Evolutionary conservation across 2,113 vertebrate genomes (phyloP).

Genomic region (Hippocampus abdominalis): DNA sequence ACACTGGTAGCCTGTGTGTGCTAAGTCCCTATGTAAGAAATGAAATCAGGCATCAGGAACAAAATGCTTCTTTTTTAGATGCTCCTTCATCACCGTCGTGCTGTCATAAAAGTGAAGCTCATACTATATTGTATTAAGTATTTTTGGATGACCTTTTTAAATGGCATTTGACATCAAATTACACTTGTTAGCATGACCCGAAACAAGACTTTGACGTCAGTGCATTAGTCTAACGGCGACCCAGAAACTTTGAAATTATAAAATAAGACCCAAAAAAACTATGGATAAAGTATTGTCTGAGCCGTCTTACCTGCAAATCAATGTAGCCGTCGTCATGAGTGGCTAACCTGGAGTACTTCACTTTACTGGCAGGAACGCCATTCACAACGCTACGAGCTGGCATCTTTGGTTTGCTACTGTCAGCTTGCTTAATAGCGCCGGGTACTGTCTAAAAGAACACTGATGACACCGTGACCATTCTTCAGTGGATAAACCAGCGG

Average conservation of each 20-base stretch:
- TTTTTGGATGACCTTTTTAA: too few species aligned
- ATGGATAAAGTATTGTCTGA: not conserved
- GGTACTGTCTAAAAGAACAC: conserved; percentile 6
- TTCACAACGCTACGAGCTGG: conserved; percentile 77
- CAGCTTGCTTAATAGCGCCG: not conserved
- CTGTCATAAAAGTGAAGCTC: too few species aligned
- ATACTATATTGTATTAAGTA: too few species aligned
- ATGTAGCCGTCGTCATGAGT: conserved; percentile 93
- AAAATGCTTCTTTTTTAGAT: too few species aligned
- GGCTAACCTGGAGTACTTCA: conserved; percentile 88
- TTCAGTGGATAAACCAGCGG: not conserved
- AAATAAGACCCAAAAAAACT: not conserved
- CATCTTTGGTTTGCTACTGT: conserved; percentile 72
- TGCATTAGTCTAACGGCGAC: not conserved
- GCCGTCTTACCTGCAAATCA: conserved; percentile 84
- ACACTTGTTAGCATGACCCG: not conserved
- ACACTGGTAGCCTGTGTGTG: too few species aligned
- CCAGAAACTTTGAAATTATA: not conserved
- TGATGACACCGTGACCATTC: not conserved
- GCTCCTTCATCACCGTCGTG: too few species aligned
- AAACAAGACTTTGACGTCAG: not conserved
- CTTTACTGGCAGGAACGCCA: conserved; percentile 78
- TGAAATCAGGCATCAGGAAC: too few species aligned
- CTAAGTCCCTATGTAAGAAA: too few species aligned
- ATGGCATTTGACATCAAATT: too few species aligned